Base-by-base conservation (phyloP, 2,113 vertebrate species). In the Toxostoma redivivum region DNA sequence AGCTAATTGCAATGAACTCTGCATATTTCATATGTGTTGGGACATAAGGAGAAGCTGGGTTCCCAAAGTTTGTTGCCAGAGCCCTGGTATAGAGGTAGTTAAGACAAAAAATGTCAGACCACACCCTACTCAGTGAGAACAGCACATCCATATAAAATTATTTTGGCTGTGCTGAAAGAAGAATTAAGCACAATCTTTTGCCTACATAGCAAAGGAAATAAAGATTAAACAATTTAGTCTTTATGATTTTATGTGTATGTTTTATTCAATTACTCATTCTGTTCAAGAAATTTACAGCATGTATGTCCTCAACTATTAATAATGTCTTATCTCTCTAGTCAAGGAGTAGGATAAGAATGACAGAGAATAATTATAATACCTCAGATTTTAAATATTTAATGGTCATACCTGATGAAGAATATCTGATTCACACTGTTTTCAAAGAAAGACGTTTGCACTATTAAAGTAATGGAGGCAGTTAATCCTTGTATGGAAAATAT, bases 31-130 rank as follows among this genome's bases (percentile, higher is more conserved):
- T 48, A 37, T 86, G 18, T 61, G 81, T 71, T 93, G 90, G 81
- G 93, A 95, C 76, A 78, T 31, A 74, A 70, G 67, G 72, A 94
- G 56, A 71, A 95, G 74, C 40, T 78, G 37, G 0, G 47, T 96
- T 97, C 93, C 92, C 93, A 96, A 97, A 93, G 85, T 31, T 67
- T 90, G 70, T 77, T 96, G 94, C 87, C 90, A 95, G 93, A 93
- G 79, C 44, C 38, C 67, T 94, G 85, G 82, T 71, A 83, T 4
- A 88, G 73, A 80, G 88, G 77, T 67, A 95, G 90, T 94, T 97
- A 94, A 95, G 86, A 20, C 54, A 95, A 60, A 95, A 91, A 95
- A 88, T 72, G 11, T 61, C 58, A 85, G 56, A 88, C 74, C 93
- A 81, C 93, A 96, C 92, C 90, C 84, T 94, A 79, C 44, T 67